These are phyloP conservation scores for Spilosoma lubricipeda DNA, from an alignment of 2,888 invertebrate species.

Conservation along the genomic window DNA sequence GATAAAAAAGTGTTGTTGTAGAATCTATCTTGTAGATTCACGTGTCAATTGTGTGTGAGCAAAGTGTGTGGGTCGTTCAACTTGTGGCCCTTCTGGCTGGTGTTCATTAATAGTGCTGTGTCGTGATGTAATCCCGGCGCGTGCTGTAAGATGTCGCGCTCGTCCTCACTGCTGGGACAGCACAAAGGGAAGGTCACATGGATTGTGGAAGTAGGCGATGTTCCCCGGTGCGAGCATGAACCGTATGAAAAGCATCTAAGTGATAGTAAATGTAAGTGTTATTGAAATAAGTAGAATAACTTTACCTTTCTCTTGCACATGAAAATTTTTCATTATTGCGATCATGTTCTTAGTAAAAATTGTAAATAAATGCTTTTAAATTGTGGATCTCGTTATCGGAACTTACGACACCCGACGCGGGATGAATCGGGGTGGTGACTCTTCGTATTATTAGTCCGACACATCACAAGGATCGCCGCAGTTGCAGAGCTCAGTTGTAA, in stretches of 20 bases:
- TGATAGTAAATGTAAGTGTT: constrained; percentile 82
- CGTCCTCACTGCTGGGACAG: constrained; percentile 56
- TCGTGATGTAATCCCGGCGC: constrained; percentile 35
- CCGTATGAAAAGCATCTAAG: constrained; percentile 84
- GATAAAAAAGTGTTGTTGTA: background rate
- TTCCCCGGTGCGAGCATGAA: constrained; percentile 70
- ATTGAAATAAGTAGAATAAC: background rate
- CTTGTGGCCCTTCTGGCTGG: background rate
- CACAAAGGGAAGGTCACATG: constrained; percentile 82
- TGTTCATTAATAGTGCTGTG: constrained; percentile 8
- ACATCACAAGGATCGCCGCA: no score
- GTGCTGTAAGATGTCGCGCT: constrained; percentile 62
- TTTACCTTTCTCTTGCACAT: background rate
- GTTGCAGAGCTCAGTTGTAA: no score
- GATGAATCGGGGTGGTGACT: no score
- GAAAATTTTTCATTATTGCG: background rate
- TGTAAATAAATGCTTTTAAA: no score
- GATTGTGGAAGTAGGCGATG: constrained; percentile 82
- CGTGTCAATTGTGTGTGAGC: background rate
- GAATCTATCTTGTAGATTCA: background rate
- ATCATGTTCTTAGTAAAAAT: background rate
- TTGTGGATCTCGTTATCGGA: no score
- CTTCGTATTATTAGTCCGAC: no score
- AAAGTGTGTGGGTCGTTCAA: constrained; percentile 1
- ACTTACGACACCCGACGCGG: no score